phyloP scores from a whole-genome alignment of 2,113 vertebrate genomes.

The Damaliscus lunatus region DNA sequence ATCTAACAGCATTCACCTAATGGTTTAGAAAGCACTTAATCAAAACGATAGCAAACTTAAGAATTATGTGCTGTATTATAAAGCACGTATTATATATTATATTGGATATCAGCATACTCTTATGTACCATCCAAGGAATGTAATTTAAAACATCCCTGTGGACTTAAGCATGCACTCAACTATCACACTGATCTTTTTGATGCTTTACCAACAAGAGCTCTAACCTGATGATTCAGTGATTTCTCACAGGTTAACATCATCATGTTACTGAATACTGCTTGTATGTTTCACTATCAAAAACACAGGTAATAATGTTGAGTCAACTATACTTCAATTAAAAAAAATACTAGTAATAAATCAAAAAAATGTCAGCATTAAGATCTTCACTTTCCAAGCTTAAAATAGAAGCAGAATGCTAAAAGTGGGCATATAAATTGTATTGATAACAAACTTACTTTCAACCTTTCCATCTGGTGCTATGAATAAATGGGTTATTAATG shows the following conservation, averaged over 20 bases:
- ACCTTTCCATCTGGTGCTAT: not conserved
- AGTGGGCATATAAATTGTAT: not conserved
- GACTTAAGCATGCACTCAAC: slow-evolving; percentile 47
- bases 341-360: not conserved
- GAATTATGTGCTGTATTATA: not conserved
- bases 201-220: not conserved
- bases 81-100: not conserved
- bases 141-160: not conserved
- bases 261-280: not conserved
- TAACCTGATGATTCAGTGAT: not conserved
- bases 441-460: not conserved
- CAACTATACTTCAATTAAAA: not conserved
- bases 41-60: slow-evolving; percentile 22
- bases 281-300: not conserved
- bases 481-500: not conserved
- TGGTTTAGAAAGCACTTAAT: slow-evolving; percentile 57
- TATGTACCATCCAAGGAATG: slow-evolving; percentile 48
- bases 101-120: slow-evolving; percentile 13
- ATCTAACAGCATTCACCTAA: not conserved
- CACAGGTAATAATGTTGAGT: not conserved
- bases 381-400: not conserved
- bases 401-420: slow-evolving; percentile 1
- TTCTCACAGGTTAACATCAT: not conserved
- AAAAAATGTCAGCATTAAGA: not conserved
- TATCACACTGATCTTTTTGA: not conserved